A percentile compares a stretch with the other conserved stretches of the same genome.
Conservation (phyloP, 2,797 vertebrate species). For the Anableps anableps region DNA sequence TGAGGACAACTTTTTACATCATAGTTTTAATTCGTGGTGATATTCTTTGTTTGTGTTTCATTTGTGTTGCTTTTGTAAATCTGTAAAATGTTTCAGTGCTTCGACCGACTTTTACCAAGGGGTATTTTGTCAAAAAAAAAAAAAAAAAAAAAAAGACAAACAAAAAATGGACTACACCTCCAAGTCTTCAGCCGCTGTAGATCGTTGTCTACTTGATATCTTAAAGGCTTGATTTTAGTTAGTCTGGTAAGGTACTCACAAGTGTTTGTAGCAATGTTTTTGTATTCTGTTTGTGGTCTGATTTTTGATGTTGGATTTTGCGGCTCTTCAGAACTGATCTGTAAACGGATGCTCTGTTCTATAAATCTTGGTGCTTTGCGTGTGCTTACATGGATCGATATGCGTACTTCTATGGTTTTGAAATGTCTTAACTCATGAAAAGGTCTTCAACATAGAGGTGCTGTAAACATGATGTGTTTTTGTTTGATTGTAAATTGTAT, state of each 20-base stretch:
- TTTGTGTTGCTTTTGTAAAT: constrained; percentile 71
- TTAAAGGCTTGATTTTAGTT: constrained; percentile 68
- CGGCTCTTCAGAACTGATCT: constrained; percentile 56
- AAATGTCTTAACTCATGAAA: constrained; percentile 42
- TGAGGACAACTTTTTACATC: constrained; percentile 61
- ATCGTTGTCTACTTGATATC: constrained; percentile 64
- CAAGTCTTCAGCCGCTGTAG: constrained; percentile 60
- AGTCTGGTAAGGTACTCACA: constrained; percentile 73
- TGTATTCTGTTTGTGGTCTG: constrained; percentile 69
- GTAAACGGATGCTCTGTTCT: constrained; percentile 52
- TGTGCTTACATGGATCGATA: constrained; percentile 59
- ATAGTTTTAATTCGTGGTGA: constrained; percentile 65
- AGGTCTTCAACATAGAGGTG: constrained; percentile 61
- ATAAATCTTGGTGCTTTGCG: constrained; percentile 64
- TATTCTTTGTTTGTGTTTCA: constrained; percentile 68
- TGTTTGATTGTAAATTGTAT: constrained; percentile 59
- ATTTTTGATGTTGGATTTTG: constrained; percentile 66
- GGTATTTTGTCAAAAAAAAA: constrained; percentile 60
- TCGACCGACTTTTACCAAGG: constrained; percentile 72
- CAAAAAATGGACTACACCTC: constrained; percentile 61
- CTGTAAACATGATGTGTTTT: constrained; percentile 64
- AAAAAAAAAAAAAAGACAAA: not conserved
- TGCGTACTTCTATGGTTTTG: constrained; percentile 55
- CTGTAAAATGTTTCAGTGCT: constrained; percentile 76
- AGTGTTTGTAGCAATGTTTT: constrained; percentile 74